phyloP scores from a whole-genome alignment of 2,113 vertebrate species.

The Macrotis lagotis region DNA sequence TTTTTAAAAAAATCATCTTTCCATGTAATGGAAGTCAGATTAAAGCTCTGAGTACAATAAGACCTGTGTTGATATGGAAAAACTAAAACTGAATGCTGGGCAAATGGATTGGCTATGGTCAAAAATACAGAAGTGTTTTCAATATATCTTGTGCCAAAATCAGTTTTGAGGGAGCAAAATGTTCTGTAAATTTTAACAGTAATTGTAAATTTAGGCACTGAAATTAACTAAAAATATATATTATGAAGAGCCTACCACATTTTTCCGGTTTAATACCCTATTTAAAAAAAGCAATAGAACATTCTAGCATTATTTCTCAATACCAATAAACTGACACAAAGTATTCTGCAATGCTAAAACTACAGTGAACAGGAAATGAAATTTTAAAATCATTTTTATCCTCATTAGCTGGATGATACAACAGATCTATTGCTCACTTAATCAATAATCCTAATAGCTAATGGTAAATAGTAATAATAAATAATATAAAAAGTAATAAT shows the following conservation, averaged over 20 bases:
- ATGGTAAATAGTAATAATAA: no score
- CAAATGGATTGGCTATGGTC: conserved; percentile 53
- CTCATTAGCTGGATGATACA: background rate
- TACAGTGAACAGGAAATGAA: background rate
- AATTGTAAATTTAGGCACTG: conserved; percentile 78
- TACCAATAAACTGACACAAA: conserved; percentile 25
- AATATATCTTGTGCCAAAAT: conserved; percentile 74
- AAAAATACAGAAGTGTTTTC: conserved; percentile 70
- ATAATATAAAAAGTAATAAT: no score
- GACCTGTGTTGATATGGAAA: conserved; percentile 26
- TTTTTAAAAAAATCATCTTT: conserved; percentile 55
- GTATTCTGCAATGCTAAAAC: conserved; percentile 16
- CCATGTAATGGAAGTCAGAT: conserved; percentile 30
- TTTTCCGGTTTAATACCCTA: conserved; percentile 59
- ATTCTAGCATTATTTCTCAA: conserved; percentile 60
- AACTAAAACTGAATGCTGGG: conserved; percentile 58
- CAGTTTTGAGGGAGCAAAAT: conserved; percentile 68
- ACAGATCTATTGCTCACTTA: background rate
- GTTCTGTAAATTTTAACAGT: conserved; percentile 78
- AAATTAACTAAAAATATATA: conserved; percentile 80
- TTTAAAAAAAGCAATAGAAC: conserved; percentile 65
- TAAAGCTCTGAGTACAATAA: conserved; percentile 25
- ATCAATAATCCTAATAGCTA: background rate
- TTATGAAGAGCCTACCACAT: conserved; percentile 72
- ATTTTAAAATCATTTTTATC: background rate